Evolutionary conservation across 2,113 vertebrate species (phyloP).

Genomic region (Mustela lutreola): DNA sequence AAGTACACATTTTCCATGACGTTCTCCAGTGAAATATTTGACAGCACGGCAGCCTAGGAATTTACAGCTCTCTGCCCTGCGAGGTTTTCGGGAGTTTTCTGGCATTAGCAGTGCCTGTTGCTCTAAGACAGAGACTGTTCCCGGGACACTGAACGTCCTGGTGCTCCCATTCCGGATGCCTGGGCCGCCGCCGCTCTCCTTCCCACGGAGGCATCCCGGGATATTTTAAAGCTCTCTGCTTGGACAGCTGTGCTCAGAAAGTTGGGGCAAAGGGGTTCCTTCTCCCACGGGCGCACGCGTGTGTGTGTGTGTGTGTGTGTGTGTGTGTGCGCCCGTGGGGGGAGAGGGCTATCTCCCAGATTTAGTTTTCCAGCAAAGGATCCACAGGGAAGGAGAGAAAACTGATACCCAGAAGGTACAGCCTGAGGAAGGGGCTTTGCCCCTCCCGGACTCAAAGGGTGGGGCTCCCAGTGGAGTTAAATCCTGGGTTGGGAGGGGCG

Average conservation of each 20-base stretch:
- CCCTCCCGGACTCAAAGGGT: fast-evolving
- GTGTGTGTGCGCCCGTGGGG: too few relatives aligned
- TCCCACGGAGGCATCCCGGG: constrained; percentile 58
- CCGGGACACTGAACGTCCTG: not conserved
- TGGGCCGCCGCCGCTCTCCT: not conserved
- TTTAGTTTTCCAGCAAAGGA: not conserved
- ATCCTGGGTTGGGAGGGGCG: not conserved
- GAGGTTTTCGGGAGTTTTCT: constrained; percentile 84
- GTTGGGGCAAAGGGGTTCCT: not conserved
- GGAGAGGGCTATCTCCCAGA: too few relatives aligned
- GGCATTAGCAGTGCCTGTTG: constrained; percentile 43
- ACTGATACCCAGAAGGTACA: too few relatives aligned
- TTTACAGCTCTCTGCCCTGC: constrained; percentile 89
- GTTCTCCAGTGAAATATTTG: constrained; percentile 92
- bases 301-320: not conserved
- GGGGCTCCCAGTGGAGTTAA: not conserved
- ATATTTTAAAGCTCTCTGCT: constrained; percentile 33
- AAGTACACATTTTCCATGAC: constrained; percentile 93
- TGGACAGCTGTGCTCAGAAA: not conserved
- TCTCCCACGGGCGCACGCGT: not conserved
- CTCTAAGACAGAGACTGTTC: not conserved
- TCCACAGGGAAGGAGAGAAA: not conserved
- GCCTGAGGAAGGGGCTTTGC: too few relatives aligned
- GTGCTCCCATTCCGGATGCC: not conserved
- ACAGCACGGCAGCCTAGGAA: constrained; percentile 90